phyloP scores from a whole-genome alignment of 2,113 vertebrate species.

The Strigops habroptila region DNA sequence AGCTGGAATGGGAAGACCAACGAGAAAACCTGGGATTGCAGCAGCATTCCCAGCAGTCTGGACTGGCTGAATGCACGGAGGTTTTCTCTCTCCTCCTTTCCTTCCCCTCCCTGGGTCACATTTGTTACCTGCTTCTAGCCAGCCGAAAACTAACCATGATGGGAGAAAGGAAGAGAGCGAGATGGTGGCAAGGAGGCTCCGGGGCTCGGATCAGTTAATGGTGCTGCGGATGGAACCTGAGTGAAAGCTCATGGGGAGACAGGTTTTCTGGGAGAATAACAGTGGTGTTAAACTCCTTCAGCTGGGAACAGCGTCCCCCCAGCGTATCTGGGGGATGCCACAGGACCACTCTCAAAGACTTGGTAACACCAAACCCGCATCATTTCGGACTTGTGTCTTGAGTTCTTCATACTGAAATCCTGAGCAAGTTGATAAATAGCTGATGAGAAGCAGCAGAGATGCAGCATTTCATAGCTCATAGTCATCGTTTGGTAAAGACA shows the following conservation, averaged over 20 bases:
- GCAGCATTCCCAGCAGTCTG: accelerated
- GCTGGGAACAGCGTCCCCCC: neutral
- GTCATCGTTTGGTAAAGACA: neutral
- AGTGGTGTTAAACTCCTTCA: neutral
- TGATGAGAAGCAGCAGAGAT: neutral
- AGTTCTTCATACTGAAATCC: neutral
- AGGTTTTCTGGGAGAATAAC: neutral
- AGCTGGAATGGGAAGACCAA: neutral
- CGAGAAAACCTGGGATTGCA: no score
- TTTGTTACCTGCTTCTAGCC: neutral
- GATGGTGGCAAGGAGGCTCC: neutral
- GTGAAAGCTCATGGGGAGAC: accelerated
- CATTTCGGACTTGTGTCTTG: neutral
- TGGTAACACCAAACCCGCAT: neutral
- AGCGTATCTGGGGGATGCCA: accelerated
- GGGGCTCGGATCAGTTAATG: accelerated
- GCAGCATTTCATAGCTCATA: neutral
- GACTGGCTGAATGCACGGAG: neutral
- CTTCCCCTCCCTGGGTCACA: neutral
- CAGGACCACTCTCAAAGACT: neutral
- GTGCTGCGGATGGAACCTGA: neutral
- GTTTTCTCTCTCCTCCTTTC: neutral
- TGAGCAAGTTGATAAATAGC: neutral
- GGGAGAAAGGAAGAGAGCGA: accelerated
- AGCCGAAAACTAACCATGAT: accelerated